phyloP scores from a whole-genome alignment of 2,113 vertebrate species.

The Dasyurus viverrinus region DNA sequence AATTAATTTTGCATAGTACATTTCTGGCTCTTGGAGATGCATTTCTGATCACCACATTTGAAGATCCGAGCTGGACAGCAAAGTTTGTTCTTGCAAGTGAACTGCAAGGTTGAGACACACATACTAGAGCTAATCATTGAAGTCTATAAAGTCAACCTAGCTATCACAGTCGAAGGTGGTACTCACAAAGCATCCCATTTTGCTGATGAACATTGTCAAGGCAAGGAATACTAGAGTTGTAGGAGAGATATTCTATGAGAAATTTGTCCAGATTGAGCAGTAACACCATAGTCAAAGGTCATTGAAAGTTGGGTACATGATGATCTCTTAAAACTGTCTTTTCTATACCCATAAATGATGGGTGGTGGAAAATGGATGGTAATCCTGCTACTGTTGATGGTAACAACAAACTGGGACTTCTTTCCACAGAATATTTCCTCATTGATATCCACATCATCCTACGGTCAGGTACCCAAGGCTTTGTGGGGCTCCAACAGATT shows the following conservation, averaged over 20 bases:
- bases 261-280: too few species aligned
- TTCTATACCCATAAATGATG: too few species aligned
- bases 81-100: conserved; percentile 87
- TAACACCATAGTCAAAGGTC: too few species aligned
- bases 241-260: conserved; percentile 85
- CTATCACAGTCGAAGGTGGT: conserved; percentile 87
- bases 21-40: conserved; percentile 81
- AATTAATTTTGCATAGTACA: conserved; percentile 87
- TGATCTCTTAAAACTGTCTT: too few species aligned
- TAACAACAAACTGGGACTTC: conserved; percentile 78
- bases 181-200: conserved; percentile 86
- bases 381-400: conserved; percentile 84
- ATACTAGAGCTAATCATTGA: conserved; percentile 89
- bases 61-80: conserved; percentile 85
- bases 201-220: conserved; percentile 88
- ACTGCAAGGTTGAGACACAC: conserved; percentile 68
- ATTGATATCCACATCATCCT: conserved; percentile 91
- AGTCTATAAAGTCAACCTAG: conserved; percentile 93
- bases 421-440: conserved; percentile 89
- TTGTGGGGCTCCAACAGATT: conserved; percentile 82
- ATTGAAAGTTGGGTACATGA: too few species aligned
- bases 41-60: conserved; percentile 85
- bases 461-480: conserved; percentile 79
- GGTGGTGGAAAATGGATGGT: conserved; percentile 87
- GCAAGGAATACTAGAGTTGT: conserved; percentile 88